Evolutionary conservation across 2,888 invertebrate species (phyloP).

Genomic region (Epinotia brunnichana): DNA sequence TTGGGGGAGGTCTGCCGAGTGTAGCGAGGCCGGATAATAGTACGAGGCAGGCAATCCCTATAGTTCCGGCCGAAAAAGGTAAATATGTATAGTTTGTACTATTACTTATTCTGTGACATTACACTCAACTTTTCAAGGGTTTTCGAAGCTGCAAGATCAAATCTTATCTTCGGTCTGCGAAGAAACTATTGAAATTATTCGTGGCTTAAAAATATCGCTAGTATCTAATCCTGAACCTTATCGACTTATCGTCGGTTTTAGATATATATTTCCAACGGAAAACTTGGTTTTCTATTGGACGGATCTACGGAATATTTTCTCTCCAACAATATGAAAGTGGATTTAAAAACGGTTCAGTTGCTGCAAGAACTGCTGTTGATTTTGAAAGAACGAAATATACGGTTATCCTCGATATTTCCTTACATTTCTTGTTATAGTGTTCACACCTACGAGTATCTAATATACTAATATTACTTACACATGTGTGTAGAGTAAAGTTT

Average conservation of each 20-base stretch:
- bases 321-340: background rate
- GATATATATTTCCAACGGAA: constrained; percentile 5
- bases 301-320: background rate
- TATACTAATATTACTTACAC: background rate
- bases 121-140: too few species aligned
- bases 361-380: background rate
- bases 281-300: background rate
- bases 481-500: too few species aligned
- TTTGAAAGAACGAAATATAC: background rate
- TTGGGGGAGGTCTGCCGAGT: too few species aligned
- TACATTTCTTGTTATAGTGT: background rate
- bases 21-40: too few species aligned
- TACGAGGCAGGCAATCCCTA: too few species aligned
- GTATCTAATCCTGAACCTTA: background rate
- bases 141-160: background rate
- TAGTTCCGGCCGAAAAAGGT: too few species aligned
- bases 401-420: background rate
- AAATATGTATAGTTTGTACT: too few species aligned
- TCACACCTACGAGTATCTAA: background rate
- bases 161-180: constrained; percentile 1
- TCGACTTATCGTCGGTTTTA: background rate
- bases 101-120: too few species aligned
- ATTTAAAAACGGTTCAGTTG: constrained; percentile 13
- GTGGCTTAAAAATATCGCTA: constrained; percentile 3
- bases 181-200: constrained; percentile 8